Evolutionary conservation across 1,140 invertebrate species (phyloP).

Genomic region (Anoplophora glabripennis): DNA sequence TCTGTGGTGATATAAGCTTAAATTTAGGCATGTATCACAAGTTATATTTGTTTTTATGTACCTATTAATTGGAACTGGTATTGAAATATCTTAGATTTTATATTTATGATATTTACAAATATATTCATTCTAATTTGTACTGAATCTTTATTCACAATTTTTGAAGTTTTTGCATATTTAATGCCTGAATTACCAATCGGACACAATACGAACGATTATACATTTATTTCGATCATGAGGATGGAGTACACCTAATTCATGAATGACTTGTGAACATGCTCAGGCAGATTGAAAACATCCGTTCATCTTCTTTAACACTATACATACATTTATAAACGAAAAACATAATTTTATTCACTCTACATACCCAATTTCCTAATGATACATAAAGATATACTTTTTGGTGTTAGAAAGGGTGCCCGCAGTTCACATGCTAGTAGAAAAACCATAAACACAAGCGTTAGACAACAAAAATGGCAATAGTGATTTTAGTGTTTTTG

Average conservation of each 20-base stretch:
- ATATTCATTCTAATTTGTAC: too few relatives aligned
- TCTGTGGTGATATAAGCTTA: too few relatives aligned
- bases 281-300: background rate
- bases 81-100: too few relatives aligned
- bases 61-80: too few relatives aligned
- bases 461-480: background rate
- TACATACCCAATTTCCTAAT: conserved; percentile 41
- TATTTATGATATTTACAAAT: too few relatives aligned
- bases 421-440: conserved; percentile 41
- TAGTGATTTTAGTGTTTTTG: background rate
- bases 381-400: conserved; percentile 42
- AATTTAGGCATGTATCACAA: too few relatives aligned
- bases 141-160: too few relatives aligned
- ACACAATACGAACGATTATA: too few relatives aligned
- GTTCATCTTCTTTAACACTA: background rate
- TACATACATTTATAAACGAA: background rate
- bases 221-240: background rate
- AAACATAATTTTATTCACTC: background rate
- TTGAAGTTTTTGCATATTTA: too few relatives aligned
- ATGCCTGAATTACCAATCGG: too few relatives aligned
- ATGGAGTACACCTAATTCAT: background rate
- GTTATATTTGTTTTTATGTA: too few relatives aligned
- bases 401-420: conserved; percentile 38
- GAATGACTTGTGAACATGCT: background rate
- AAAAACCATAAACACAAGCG: conserved; percentile 19